Base-by-base conservation (phyloP, 2,888 invertebrate species). In the Hypomecis atomaria region DNA sequence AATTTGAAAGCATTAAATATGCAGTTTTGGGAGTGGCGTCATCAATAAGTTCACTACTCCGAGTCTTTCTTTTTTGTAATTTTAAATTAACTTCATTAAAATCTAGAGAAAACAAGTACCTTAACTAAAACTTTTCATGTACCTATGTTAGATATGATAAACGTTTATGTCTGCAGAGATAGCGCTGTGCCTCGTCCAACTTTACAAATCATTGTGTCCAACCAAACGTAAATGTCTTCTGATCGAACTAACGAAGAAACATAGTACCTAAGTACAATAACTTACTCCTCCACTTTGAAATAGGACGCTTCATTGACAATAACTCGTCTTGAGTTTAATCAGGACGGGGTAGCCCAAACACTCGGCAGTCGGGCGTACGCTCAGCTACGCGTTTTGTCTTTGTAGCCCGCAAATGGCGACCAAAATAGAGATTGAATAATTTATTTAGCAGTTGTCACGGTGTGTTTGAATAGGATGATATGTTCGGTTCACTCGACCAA, bases 401-500 rank as follows among this genome's bases (percentile, higher is more conserved):
- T 57, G 62, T 65, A 59, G 59, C 40, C 59, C 64, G 70, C 66
- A 73, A 71, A 75, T 70, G 67, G 69, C 70, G 64, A 47, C 71
- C 65, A 62, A 71, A 74, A 79, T 76, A 72, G 62, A 69, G 71
- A 58, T 71, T 74, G 71, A 77, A 78, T 82, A 74, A 82, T 78
- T 75, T 78, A 74, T 80, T 77, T 72, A 67, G 70, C 73, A 68
- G 70, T 77, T 73, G 78, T 77, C 75, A 75, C 70, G 69, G 74
- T 71, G 73, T 77, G 74, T 77, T 76, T 75, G 71, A 73, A 69
- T 72, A 68, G 56, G 66, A 65, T 67, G 66, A 61, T 69, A 69
- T 67, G 70, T 71, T 75, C 73, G 77, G 81, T 76, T 81, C 87
- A 84, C 79, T 85, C 85, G 83, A 75, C 82, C 86, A 87, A 81